Conservation (phyloP, 2,888 invertebrate genomes). For the Meghimatium bilineatum region DNA sequence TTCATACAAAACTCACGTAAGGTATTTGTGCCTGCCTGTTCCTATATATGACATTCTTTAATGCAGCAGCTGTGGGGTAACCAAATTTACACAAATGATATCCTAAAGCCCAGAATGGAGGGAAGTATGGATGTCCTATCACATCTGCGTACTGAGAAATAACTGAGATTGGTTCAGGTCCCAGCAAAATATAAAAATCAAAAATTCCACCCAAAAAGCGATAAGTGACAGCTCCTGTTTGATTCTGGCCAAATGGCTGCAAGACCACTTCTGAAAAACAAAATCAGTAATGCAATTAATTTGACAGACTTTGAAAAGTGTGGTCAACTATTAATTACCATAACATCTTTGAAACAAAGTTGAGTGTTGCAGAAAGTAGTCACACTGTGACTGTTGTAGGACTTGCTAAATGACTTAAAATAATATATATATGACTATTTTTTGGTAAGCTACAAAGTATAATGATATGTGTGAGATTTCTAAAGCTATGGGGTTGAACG, state of each 20-base stretch:
- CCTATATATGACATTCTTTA: slow-evolving; percentile 68
- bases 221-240: slow-evolving; percentile 57
- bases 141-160: slow-evolving; percentile 59
- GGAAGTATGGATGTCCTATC: slow-evolving; percentile 60
- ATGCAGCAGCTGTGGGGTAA: slow-evolving; percentile 52
- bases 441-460: too few relatives aligned
- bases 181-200: slow-evolving; percentile 63
- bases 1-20: slow-evolving; percentile 40
- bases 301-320: too few relatives aligned
- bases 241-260: slow-evolving; percentile 77
- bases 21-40: slow-evolving; percentile 75
- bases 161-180: slow-evolving; percentile 58
- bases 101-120: slow-evolving; percentile 65
- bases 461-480: too few relatives aligned
- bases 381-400: too few relatives aligned
- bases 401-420: too few relatives aligned
- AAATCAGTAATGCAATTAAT: too few relatives aligned
- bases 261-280: slow-evolving; percentile 30
- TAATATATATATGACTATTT: too few relatives aligned
- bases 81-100: slow-evolving; percentile 66
- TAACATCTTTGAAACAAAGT: too few relatives aligned
- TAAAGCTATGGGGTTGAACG: too few relatives aligned
- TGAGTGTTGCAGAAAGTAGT: too few relatives aligned
- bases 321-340: too few relatives aligned
- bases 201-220: slow-evolving; percentile 61